Percentiles rank a stretch among this genome's conserved stretches.
Conservation (phyloP, 1,140 invertebrate genomes). For the Eupristina koningsbergeri region DNA sequence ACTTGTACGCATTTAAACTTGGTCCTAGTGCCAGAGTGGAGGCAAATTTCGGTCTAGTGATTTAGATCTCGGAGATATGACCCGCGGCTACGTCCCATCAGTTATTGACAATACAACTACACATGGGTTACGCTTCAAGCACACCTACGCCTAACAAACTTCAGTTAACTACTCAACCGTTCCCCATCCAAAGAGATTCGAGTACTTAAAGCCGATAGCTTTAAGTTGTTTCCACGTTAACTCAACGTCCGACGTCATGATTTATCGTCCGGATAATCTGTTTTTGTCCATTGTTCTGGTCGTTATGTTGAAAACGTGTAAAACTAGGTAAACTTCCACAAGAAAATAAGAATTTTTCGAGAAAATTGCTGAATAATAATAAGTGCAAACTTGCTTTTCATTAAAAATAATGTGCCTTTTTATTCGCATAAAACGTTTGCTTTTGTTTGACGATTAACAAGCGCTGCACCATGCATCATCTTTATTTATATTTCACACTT, state of each 20-base stretch:
- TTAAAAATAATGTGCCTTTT: too few relatives aligned
- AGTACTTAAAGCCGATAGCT: not conserved
- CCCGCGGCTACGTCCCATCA: not conserved
- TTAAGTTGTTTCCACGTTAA: not conserved
- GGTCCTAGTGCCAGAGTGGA: not conserved
- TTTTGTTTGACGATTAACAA: too few relatives aligned
- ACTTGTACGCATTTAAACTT: not conserved
- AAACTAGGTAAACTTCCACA: not conserved
- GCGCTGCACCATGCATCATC: too few relatives aligned
- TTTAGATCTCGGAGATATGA: not conserved
- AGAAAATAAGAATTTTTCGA: too few relatives aligned
- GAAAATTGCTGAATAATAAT: too few relatives aligned
- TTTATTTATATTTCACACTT: too few relatives aligned
- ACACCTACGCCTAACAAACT: not conserved
- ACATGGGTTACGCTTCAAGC: not conserved
- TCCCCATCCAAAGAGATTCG: not conserved
- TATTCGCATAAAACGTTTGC: too few relatives aligned
- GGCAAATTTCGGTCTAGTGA: constrained; percentile 2
- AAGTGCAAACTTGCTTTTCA: too few relatives aligned
- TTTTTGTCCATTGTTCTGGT: not conserved
- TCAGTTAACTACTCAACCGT: not conserved
- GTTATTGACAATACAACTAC: not conserved
- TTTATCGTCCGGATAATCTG: not conserved
- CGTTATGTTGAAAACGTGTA: not conserved
- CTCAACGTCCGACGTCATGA: not conserved